Base-by-base conservation (phyloP, 1,140 invertebrate genomes). In the Polyergus mexicanus region DNA sequence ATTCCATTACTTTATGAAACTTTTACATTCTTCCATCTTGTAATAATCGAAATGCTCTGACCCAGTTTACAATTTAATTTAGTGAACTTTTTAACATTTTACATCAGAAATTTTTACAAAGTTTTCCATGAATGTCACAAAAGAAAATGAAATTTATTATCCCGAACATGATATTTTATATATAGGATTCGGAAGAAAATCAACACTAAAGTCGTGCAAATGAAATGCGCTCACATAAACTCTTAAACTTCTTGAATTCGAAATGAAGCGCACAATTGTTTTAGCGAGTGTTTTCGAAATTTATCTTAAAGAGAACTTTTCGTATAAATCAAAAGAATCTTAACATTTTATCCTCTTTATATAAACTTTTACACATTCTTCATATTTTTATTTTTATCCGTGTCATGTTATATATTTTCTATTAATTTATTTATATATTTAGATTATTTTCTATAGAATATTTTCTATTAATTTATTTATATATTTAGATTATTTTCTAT, bases 1-100 rank as follows among this genome's bases (percentile, higher is more conserved):
- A 58, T 32, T 4, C 75, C 41, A 56, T 86, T 77, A 65, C 54
- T 75, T 60, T 13, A 56, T 44, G 56, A 84, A 89, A 89, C 66
- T 81, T 32, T 13, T 69, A 7, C 35, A 54, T 78, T 88, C 44
- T 75, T n/a, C 65, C 16, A 47, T 19, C 16, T 85, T 62, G 7
- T 51, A 65, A 80, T 69, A 22, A 38, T 69, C 32, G 11, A 69
- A 58, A 6, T 19, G 25, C 54, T 44, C n/a, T 38, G 66, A 58
- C 66, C 78, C 19, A 72, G 51, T 81, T 81, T 58, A 19, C 11
- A 16, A 19, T 69, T 60, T 44, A 54, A 81, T 72, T 72, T 22
- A 81, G 7, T 71, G 60, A 44, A 81, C 11, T 72, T 13, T 19
- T 25, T 58, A 38, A 60, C 78, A 58, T 16, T 3, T 69, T 44